These are phyloP conservation scores for Drosophila subsilvestris DNA, from an alignment of 2,888 invertebrate species.

Conservation along the genomic window DNA sequence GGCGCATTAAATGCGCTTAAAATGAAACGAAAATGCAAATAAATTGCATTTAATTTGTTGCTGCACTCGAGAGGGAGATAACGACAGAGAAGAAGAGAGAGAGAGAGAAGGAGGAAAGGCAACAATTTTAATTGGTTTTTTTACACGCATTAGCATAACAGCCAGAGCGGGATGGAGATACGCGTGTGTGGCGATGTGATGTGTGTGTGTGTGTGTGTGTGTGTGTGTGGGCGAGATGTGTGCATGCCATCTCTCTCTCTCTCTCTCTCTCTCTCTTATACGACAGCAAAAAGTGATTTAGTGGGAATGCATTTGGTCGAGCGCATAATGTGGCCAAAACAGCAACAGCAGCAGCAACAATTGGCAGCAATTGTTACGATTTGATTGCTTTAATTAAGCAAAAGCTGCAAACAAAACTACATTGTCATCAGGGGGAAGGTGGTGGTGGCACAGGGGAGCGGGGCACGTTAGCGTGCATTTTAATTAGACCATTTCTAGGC, in stretches of 20 bases:
- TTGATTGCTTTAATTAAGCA: constrained; percentile 79
- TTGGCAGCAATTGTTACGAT: constrained; percentile 70
- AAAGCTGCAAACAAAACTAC: constrained; percentile 38
- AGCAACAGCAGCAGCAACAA: constrained; percentile 52
- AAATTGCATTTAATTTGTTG: constrained; percentile 64
- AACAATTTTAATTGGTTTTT: constrained; percentile 72
- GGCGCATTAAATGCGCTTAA: constrained; percentile 64
- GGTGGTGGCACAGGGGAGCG: constrained; percentile 10
- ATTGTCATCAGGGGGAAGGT: constrained; percentile 38
- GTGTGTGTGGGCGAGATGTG: constrained; percentile 7
- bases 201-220: constrained; percentile 20
- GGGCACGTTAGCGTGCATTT: constrained; percentile 57
- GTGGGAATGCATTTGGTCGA: constrained; percentile 76
- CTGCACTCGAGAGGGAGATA: constrained; percentile 14
- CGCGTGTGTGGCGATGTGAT: constrained; percentile 25
- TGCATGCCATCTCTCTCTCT: constrained; percentile 19
- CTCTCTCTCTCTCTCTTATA: constrained; percentile 20
- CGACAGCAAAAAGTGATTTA: constrained; percentile 64
- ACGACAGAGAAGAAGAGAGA: constrained; percentile 18
- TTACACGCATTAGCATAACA: constrained; percentile 66
- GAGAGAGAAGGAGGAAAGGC: constrained; percentile 35
- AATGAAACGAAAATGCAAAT: constrained; percentile 62
- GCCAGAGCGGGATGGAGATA: constrained; percentile 8
- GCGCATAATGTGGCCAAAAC: constrained; percentile 67
- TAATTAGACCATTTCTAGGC: constrained; percentile 73